Base-by-base conservation (phyloP, 2,888 invertebrate genomes). In the Conomelus anceps region DNA sequence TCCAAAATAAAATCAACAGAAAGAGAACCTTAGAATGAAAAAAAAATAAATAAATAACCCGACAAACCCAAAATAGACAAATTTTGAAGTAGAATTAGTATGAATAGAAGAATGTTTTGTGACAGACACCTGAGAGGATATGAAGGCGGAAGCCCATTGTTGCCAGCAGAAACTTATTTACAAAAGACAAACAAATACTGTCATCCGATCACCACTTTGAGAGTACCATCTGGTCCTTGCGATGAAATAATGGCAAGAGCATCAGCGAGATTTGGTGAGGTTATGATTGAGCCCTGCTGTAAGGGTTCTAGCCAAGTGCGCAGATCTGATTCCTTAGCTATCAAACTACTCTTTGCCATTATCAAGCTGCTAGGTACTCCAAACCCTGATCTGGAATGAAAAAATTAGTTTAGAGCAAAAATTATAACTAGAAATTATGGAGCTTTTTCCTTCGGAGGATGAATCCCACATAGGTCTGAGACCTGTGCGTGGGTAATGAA, bases 191-290 rank as follows among this genome's bases (percentile, higher is more conserved):
- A n/a, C n/a, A n/a, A n/a, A n/a, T n/a, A n/a, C n/a, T 24, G 22
- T 24, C n/a, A 24, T 22, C 29, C 89, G 23, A 26, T 63, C 89
- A 88, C 88, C 89, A 84, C 22, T 88, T 63, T 24, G 84, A 34
- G 22, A 88, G n/a, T 91, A 94, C 94, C 93, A 90, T 92, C 91
- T 41, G 92, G 91, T 90, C 94, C 94, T 90, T 92, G 91, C 34
- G 91, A 90, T 86, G 93, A 95, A 90, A 96, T 93, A 11, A 93
- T 92, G 90, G 94, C 92, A 24, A 96, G 93, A 91, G 95, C 95
- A 84, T 93, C 92, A 13, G 95, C 95, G 86, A 96, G 93, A 22
- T 92, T 92, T 9, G 94, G 94, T 89, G 94, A 93, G 23, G 93
- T 93, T 86, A 94, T 92, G 89, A 92, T 93, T 90, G 94, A 93